phyloP scores from a whole-genome alignment of 1,140 invertebrate genomes.

The Amyelois transitella region DNA sequence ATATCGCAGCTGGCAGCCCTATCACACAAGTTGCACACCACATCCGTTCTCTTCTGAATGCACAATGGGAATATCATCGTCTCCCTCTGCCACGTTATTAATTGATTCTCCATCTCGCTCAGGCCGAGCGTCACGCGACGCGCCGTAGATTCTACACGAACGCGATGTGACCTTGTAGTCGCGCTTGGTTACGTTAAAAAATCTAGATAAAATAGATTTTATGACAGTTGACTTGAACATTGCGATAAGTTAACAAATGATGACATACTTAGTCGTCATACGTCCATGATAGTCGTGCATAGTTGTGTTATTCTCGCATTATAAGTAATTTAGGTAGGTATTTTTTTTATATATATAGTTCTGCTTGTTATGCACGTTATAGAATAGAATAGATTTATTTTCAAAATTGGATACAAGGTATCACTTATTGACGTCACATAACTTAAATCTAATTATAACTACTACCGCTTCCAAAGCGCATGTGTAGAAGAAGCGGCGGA shows the following conservation, averaged over 20 bases:
- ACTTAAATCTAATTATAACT: no score
- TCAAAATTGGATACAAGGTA: no score
- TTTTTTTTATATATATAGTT: no score
- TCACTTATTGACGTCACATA: no score
- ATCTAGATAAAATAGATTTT: neutral
- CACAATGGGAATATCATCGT: constrained; percentile 47
- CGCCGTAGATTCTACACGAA: no score
- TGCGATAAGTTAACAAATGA: neutral
- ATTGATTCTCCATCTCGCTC: constrained; percentile 20
- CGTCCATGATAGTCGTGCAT: neutral
- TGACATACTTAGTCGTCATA: neutral
- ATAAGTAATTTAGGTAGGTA: no score
- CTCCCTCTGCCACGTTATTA: constrained; percentile 25
- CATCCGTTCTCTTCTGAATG: constrained; percentile 64
- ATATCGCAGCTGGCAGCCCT: neutral
- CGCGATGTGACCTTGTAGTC: constrained; percentile 49
- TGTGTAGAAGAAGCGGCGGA: no score
- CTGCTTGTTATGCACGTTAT: no score
- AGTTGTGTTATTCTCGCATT: neutral
- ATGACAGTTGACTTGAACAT: neutral
- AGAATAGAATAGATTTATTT: no score
- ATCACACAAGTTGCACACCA: constrained; percentile 38
- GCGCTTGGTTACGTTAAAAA: constrained; percentile 28
- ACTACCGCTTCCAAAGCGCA: no score
- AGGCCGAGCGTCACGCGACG: constrained; percentile 19